Base-by-base conservation (phyloP, 2,113 vertebrate genomes). In the Taurulus bubalis region DNA sequence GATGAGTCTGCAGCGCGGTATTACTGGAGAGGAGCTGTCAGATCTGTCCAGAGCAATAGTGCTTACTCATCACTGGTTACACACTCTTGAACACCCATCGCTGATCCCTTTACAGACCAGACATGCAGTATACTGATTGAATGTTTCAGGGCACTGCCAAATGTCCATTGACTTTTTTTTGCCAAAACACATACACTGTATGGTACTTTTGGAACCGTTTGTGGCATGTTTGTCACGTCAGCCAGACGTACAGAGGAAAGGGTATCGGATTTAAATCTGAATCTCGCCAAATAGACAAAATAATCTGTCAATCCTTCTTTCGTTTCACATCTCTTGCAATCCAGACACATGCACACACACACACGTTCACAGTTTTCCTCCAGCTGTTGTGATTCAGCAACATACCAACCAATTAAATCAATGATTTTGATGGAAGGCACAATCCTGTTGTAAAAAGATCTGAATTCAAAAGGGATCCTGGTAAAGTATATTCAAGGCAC, bases 51-150 rank as follows among this genome's bases (percentile, higher is more conserved):
- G 42, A 79, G 74, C 79, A 89, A 90, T 89, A 85, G 85, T 75
- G 88, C 86, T 94, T 89, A 89, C 72, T 91, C 91, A 90, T 88
- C 75, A 77, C 64, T 65, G 79, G 64, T 90, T 84, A 75, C 83
- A 83, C 89, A 72, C 53, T 81, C 73, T 80, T 77, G 42, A 64
- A 76, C 72, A 78, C 67, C 68, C 68, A 78, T 38, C 24, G 69
- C 40, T 81, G 77, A 84, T 85, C 74, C 55, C 77, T 71, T 74
- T 30, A 12, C 64, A 67, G 72, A 70, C 82, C 45, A 86, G 87
- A 90, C 74, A 69, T 67, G 51, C n/a, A 60, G 34, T 34, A 34
- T 38, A 49, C 51, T 79, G 58, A 80, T 77, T 69, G 38, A 82
- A 81, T 71, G 62, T 77, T 81, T 83, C 16, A 60, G 16, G 59